phyloP scores from a whole-genome alignment of 2,888 invertebrate genomes.

The Tridacna crocea region DNA sequence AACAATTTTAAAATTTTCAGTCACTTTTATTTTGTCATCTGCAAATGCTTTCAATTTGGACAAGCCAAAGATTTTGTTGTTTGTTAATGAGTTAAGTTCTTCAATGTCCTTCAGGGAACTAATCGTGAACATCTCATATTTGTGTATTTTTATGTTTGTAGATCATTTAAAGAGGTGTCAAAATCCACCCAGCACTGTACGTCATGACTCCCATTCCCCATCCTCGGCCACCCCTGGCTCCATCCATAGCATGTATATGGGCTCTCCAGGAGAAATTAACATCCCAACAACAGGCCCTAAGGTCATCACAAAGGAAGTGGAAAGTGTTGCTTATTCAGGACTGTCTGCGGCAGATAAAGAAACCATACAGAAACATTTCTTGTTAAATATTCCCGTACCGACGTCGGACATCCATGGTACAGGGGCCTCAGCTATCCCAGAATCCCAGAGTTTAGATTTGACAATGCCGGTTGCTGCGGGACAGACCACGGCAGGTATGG shows the following conservation, averaged over 20 bases:
- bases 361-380: constrained; percentile 60
- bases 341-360: constrained; percentile 54
- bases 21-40: too few species aligned
- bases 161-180: constrained; percentile 63
- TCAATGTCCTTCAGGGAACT: too few species aligned
- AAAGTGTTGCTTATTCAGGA: constrained; percentile 52
- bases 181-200: constrained; percentile 52
- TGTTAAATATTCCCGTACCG: constrained; percentile 56
- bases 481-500: constrained; percentile 19
- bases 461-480: constrained; percentile 49
- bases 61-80: too few species aligned
- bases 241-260: constrained; percentile 46
- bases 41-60: too few species aligned
- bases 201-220: constrained; percentile 50
- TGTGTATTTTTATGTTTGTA: constrained; percentile 22
- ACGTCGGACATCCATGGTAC: constrained; percentile 45
- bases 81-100: too few species aligned
- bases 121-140: too few species aligned
- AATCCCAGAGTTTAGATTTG: constrained; percentile 54
- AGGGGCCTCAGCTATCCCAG: constrained; percentile 38
- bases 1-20: too few species aligned
- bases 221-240: constrained; percentile 43
- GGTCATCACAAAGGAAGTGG: constrained; percentile 54
- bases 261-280: constrained; percentile 52
- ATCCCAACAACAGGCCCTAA: constrained; percentile 52